A percentile compares a stretch with the other conserved stretches of the same genome.
Conservation (phyloP, 2,113 vertebrate genomes). For the Tyto alba region DNA sequence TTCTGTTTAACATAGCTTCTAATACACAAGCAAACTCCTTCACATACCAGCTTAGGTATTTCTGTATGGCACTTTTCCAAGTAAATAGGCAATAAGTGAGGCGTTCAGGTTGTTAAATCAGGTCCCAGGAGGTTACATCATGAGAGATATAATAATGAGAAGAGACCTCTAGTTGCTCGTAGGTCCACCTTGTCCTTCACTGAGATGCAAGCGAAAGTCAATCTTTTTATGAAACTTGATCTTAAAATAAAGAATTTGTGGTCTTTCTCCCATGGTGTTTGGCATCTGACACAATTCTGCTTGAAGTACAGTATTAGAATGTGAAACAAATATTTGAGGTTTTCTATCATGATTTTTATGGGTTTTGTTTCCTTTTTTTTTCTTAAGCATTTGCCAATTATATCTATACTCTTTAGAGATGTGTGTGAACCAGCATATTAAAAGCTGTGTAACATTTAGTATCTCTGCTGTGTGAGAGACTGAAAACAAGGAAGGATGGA, state of each 20-base stretch:
- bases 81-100: not conserved
- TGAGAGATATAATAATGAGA: not conserved
- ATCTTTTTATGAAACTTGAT: not conserved
- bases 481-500: conserved; percentile 25
- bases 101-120: not conserved
- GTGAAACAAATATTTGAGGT: not conserved
- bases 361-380: not conserved
- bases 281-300: not conserved
- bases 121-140: not conserved
- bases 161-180: not conserved
- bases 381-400: conserved; percentile 3
- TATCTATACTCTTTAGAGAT: not conserved
- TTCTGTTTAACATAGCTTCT: not conserved
- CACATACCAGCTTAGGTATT: not conserved
- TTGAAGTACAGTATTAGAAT: not conserved
- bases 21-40: not conserved
- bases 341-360: not conserved
- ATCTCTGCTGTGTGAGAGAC: not conserved
- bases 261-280: not conserved
- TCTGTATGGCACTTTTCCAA: not conserved
- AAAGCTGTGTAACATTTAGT: conserved; percentile 22
- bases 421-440: not conserved
- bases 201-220: not conserved
- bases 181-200: not conserved
- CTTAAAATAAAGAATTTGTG: not conserved